Evolutionary conservation across 2,113 vertebrate genomes (phyloP).

Genomic region (Phasianus colchicus): DNA sequence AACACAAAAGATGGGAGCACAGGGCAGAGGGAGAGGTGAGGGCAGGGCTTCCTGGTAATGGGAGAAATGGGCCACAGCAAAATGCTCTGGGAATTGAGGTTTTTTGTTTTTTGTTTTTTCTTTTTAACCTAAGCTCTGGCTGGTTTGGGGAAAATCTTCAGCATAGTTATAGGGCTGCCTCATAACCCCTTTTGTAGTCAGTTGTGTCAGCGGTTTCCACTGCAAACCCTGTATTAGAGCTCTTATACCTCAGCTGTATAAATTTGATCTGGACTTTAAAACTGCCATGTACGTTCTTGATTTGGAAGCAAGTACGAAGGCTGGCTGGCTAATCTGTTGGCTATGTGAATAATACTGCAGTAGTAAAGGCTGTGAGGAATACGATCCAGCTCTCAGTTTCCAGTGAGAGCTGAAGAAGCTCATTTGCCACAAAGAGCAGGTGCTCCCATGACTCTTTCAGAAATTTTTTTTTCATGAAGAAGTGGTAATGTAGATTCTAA

Average conservation of each 20-base stretch:
- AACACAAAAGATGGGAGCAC: background rate
- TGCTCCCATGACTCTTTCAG: background rate
- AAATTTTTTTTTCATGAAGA: background rate
- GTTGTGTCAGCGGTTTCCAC: constrained; percentile 39
- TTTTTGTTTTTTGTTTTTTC: no score
- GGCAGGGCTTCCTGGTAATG: background rate
- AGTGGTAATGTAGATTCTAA: background rate
- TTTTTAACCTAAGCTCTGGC: background rate
- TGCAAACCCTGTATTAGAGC: constrained; percentile 1
- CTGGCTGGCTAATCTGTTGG: constrained; percentile 44
- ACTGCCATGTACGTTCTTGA: constrained; percentile 25
- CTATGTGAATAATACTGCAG: constrained; percentile 1
- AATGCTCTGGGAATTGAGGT: background rate
- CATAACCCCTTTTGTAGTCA: constrained; percentile 31
- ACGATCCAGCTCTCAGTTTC: constrained; percentile 35
- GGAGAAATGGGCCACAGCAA: background rate
- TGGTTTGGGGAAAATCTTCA: constrained; percentile 5
- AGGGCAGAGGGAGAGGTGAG: accelerated
- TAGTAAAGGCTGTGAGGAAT: constrained; percentile 50
- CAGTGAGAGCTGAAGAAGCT: constrained; percentile 8
- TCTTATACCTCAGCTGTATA: constrained; percentile 34
- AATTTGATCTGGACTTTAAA: constrained; percentile 61
- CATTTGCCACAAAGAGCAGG: constrained; percentile 45
- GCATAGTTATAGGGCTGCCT: background rate
- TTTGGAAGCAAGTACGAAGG: constrained; percentile 12